phyloP scores from a whole-genome alignment of 2,888 invertebrate genomes.

The Xanthorhoe spadicearia region DNA sequence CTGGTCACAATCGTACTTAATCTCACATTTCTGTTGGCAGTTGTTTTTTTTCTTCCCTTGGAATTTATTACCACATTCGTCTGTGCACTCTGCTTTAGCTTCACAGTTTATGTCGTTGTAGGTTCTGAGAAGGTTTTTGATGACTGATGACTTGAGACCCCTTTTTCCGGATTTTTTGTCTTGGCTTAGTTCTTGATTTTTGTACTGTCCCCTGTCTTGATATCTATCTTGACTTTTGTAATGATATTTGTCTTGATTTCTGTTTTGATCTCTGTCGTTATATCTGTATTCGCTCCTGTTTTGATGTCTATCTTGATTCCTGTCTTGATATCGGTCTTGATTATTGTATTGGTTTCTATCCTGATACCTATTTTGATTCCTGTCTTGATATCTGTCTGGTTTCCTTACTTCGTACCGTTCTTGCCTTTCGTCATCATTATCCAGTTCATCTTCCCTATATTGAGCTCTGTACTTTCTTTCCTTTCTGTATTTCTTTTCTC shows the following conservation, averaged over 20 bases:
- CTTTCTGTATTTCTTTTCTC: slow-evolving; percentile 22
- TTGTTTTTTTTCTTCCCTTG: slow-evolving; percentile 35
- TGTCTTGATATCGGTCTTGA: not conserved
- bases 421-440: slow-evolving; percentile 19
- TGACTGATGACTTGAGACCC: slow-evolving; percentile 49
- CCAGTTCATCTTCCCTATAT: slow-evolving; percentile 22
- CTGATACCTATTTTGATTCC: not conserved
- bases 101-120: slow-evolving; percentile 51
- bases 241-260: not conserved
- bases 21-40: slow-evolving; percentile 50
- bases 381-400: slow-evolving; percentile 8
- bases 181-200: not conserved
- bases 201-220: not conserved
- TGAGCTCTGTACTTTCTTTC: slow-evolving; percentile 20
- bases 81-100: slow-evolving; percentile 54
- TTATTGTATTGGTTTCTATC: slow-evolving; percentile 5
- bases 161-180: slow-evolving; percentile 15
- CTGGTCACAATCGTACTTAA: slow-evolving; percentile 49
- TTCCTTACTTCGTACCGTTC: slow-evolving; percentile 8
- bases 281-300: slow-evolving; percentile 5
- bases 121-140: slow-evolving; percentile 51
- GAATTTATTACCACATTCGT: slow-evolving; percentile 46
- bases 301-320: not conserved
- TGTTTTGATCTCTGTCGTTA: slow-evolving; percentile 7
- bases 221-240: slow-evolving; percentile 5